phyloP scores from a whole-genome alignment of 2,888 invertebrate species.

The Hirtodrosophila confusa region DNA sequence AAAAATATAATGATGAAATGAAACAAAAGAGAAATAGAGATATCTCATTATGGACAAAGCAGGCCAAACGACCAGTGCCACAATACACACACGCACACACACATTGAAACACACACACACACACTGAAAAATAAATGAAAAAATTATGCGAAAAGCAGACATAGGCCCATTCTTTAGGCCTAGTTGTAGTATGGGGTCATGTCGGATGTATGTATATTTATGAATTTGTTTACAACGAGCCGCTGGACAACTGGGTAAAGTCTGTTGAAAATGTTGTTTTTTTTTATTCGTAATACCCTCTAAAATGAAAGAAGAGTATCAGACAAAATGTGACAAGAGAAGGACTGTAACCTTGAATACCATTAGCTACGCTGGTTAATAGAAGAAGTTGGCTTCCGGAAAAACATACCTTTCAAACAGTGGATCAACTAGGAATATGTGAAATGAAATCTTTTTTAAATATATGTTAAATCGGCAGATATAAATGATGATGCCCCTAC shows the following conservation, averaged over 20 bases:
- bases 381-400: too few species aligned
- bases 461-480: too few species aligned
- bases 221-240: constrained; percentile 73
- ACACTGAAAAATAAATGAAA: constrained; percentile 66
- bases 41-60: constrained; percentile 76
- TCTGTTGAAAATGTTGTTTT: constrained; percentile 26
- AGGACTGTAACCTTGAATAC: too few species aligned
- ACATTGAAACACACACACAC: constrained; percentile 11
- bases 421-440: too few species aligned
- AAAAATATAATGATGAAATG: constrained; percentile 62
- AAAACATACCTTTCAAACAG: too few species aligned
- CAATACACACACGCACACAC: constrained; percentile 19
- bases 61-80: constrained; percentile 57
- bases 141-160: constrained; percentile 63
- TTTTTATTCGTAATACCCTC: constrained; percentile 11
- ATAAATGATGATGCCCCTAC: too few species aligned
- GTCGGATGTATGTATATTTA: constrained; percentile 42
- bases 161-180: constrained; percentile 38
- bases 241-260: constrained; percentile 42
- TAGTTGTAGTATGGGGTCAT: constrained; percentile 7
- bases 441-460: too few species aligned
- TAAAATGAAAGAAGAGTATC: background rate
- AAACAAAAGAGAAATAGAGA: constrained; percentile 76
- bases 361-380: too few species aligned
- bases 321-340: too few species aligned